A percentile compares a stretch with the other conserved stretches of the same genome.
Evolutionary conservation across 2,113 vertebrate species (phyloP).

Genomic region (Laticauda colubrina): DNA sequence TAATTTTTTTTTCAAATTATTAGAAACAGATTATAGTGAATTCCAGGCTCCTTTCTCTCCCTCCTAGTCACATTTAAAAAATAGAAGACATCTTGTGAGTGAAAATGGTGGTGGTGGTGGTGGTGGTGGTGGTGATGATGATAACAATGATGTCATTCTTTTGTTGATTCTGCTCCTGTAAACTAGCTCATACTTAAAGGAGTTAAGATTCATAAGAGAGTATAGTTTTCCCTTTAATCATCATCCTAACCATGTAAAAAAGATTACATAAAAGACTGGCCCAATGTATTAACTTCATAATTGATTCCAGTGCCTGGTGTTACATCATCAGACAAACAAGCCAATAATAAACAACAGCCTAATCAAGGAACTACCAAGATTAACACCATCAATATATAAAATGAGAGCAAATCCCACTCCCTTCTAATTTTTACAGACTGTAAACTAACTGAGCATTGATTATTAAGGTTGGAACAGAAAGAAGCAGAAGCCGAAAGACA

Average conservation of each 20-base stretch:
- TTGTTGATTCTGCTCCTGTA: not conserved
- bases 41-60: not conserved
- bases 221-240: not conserved
- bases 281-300: not conserved
- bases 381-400: not conserved
- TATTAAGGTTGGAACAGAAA: not conserved
- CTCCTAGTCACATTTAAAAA: slow-evolving; percentile 2
- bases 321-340: not conserved
- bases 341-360: not conserved
- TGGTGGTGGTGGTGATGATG: not conserved
- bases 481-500: not conserved
- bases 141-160: not conserved
- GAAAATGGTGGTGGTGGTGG: not conserved
- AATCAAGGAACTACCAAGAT: not conserved
- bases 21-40: not conserved
- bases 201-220: not conserved
- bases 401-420: not conserved
- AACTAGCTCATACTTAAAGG: not conserved
- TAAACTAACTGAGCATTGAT: not conserved
- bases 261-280: not conserved
- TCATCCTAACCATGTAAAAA: not conserved
- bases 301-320: not conserved
- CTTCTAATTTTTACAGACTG: not conserved
- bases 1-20: not conserved
- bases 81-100: not conserved